phyloP scores from a whole-genome alignment of 2,888 invertebrate species.

The Beris morrisii region DNA sequence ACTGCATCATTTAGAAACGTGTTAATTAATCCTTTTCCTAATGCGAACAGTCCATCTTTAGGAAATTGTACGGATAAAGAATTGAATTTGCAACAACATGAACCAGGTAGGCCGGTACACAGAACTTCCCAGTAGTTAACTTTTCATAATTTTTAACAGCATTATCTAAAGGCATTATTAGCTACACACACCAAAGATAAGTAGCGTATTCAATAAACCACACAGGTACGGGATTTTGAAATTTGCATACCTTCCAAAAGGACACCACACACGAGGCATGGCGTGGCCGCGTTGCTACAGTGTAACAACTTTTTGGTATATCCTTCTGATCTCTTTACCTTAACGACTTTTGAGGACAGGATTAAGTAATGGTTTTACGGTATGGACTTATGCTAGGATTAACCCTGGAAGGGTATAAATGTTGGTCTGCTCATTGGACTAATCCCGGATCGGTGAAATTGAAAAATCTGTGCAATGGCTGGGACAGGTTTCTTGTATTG shows the following conservation, averaged over 20 bases:
- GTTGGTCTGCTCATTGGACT: constrained; percentile 10
- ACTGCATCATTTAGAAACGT: neutral
- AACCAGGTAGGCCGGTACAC: neutral
- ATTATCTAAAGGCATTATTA: constrained; percentile 16
- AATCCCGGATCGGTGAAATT: constrained; percentile 3
- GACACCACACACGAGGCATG: neutral
- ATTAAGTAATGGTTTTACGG: constrained; percentile 30
- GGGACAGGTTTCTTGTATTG: neutral
- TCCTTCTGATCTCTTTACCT: constrained; percentile 28
- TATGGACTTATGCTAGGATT: constrained; percentile 20
- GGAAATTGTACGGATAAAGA: neutral
- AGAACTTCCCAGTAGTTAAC: neutral
- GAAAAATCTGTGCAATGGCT: neutral
- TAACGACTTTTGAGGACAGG: constrained; percentile 33
- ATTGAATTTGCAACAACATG: constrained; percentile 6
- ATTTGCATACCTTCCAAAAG: constrained; percentile 2
- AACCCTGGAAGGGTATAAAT: neutral
- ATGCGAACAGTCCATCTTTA: neutral
- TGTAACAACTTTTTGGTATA: neutral
- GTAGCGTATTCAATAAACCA: constrained; percentile 20
- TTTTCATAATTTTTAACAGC: constrained; percentile 23
- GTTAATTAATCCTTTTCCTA: constrained; percentile 15
- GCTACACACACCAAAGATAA: constrained; percentile 15
- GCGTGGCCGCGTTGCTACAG: neutral
- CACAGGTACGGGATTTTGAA: neutral